A percentile compares a stretch with the other conserved stretches of the same genome.
Conservation (phyloP, 2,888 invertebrate genomes). For the Colostygia pectinataria region DNA sequence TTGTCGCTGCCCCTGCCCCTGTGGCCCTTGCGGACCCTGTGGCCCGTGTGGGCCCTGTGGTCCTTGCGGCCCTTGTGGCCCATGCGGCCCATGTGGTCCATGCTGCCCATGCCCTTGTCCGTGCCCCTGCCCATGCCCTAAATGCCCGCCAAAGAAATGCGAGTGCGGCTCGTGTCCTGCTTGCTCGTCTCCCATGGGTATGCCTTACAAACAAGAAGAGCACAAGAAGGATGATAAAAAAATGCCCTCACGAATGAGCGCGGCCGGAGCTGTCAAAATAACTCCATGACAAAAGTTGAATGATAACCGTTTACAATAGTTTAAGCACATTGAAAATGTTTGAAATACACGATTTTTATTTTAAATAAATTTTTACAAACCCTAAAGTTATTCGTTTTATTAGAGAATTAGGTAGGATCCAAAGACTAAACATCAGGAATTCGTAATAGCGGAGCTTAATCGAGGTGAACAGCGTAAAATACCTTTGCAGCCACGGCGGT, state of each 20-base stretch:
- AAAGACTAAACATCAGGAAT: conserved; percentile 7
- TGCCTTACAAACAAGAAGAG: conserved; percentile 30
- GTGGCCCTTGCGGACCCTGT: conserved; percentile 21
- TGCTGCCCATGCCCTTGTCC: conserved; percentile 16
- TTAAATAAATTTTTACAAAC: conserved; percentile 24
- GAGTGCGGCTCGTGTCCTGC: conserved; percentile 39
- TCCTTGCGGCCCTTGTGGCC: conserved; percentile 7
- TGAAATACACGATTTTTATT: conserved; percentile 12
- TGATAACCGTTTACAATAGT: conserved; percentile 19
- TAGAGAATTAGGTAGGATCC: conserved; percentile 7
- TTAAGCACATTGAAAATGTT: conserved; percentile 21
- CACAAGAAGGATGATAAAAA: conserved; percentile 43
- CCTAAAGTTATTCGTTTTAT: conserved; percentile 9
- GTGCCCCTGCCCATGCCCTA: conserved; percentile 20
- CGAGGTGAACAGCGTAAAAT: conserved; percentile 63
- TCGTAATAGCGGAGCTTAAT: conserved; percentile 43
- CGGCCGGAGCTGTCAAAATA: conserved; percentile 39
- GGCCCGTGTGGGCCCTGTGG: conserved; percentile 16
- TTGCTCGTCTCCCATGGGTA: conserved; percentile 30
- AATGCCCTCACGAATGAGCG: conserved; percentile 33
- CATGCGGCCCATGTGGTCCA: conserved; percentile 14
- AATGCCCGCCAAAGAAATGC: conserved; percentile 38
- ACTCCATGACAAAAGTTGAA: conserved; percentile 33
- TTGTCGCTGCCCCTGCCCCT: conserved; percentile 37
- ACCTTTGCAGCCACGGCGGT: conserved; percentile 67